Evolutionary conservation across 2,113 vertebrate species (phyloP).

Genomic region (Taxidea taxus): DNA sequence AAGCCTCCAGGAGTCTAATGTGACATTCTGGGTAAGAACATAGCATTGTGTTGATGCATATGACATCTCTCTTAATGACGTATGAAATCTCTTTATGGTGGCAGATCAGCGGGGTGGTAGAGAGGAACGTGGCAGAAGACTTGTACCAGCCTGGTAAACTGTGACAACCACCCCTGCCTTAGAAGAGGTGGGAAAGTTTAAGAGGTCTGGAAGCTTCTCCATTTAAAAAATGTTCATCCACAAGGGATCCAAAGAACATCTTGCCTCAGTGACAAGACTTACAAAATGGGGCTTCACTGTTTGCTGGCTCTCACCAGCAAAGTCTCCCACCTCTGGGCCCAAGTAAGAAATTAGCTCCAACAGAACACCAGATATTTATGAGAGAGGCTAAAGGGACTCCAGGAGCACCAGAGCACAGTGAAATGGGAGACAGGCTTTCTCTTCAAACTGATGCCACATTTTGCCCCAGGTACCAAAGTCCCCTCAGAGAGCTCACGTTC

Average conservation of each 20-base stretch:
- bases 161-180: not conserved
- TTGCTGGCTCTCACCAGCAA: not conserved
- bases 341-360: not conserved
- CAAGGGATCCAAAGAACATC: not conserved
- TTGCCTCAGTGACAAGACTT: not conserved
- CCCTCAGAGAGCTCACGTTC: not conserved
- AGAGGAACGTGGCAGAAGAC: not conserved
- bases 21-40: constrained; percentile 61
- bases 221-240: not conserved
- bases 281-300: not conserved
- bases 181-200: not conserved
- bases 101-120: not conserved
- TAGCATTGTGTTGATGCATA: not conserved
- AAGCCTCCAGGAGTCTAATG: constrained; percentile 47
- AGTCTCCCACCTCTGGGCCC: not conserved
- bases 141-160: not conserved
- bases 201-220: not conserved
- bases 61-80: constrained; percentile 52
- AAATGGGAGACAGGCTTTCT: not conserved
- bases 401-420: too few relatives aligned
- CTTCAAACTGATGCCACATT: not conserved
- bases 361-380: not conserved
- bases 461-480: fast-evolving
- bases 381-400: not conserved
- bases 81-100: not conserved